phyloP scores from a whole-genome alignment of 2,797 vertebrate species.

The Myotis planiceps region DNA sequence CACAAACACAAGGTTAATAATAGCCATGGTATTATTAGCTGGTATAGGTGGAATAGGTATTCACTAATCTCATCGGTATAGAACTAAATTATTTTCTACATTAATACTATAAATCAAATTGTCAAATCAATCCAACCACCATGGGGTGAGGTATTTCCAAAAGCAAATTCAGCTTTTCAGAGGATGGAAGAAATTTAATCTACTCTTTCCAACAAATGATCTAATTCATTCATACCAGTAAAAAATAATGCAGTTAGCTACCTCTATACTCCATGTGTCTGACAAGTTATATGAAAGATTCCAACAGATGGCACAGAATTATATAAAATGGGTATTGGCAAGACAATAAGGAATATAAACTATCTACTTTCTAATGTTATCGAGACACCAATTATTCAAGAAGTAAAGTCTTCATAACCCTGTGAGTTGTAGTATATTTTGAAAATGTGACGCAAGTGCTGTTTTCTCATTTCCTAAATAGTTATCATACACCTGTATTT shows the following conservation, averaged over 20 bases:
- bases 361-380: background rate
- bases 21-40: background rate
- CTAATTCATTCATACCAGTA: conserved; percentile 17
- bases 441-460: background rate
- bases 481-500: background rate
- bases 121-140: background rate
- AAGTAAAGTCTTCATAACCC: background rate
- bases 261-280: background rate
- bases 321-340: background rate
- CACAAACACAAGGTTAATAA: background rate
- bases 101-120: conserved; percentile 24
- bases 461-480: conserved; percentile 7
- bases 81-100: conserved; percentile 1
- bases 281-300: background rate
- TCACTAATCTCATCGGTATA: background rate
- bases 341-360: background rate
- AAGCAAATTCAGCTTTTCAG: conserved; percentile 19
- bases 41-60: background rate
- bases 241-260: background rate
- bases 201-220: background rate
- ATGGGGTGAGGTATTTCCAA: background rate
- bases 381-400: background rate
- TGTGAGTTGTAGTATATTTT: background rate
- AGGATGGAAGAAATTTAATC: conserved; percentile 25
- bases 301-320: background rate